phyloP scores from a whole-genome alignment of 1,140 invertebrate genomes.

The Aradophagus sp. region DNA sequence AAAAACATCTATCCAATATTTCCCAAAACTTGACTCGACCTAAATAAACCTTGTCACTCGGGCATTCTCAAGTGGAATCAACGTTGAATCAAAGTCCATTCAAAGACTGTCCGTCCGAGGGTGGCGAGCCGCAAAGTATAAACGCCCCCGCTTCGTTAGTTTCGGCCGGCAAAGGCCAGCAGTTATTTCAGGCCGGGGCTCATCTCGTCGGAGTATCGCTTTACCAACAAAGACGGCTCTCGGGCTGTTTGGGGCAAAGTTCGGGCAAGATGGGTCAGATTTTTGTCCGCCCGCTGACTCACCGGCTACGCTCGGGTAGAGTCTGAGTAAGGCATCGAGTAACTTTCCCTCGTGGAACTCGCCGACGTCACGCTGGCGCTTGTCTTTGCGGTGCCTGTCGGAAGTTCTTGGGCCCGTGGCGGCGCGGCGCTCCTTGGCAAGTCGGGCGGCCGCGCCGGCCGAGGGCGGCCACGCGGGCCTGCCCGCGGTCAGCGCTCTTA shows the following conservation, averaged over 20 bases:
- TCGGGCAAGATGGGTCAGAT: constrained; percentile 23
- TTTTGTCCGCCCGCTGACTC: constrained; percentile 35
- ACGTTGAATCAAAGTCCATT: no score
- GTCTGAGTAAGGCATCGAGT: constrained; percentile 77
- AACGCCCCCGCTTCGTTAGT: no score
- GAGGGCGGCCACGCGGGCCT: constrained; percentile 71
- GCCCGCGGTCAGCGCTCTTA: constrained; percentile 71
- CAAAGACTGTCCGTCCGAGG: no score
- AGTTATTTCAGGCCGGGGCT: no score
- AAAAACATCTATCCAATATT: no score
- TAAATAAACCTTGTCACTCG: no score
- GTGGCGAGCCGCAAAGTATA: no score
- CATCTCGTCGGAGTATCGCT: constrained; percentile 22
- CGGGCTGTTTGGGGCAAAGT: no score
- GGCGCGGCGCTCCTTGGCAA: constrained; percentile 71
- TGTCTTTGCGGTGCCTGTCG: constrained; percentile 75
- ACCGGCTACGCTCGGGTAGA: constrained; percentile 75
- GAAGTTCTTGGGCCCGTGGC: constrained; percentile 77
- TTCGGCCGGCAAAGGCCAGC: no score
- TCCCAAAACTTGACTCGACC: no score
- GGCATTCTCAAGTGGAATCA: no score
- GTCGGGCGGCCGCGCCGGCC: constrained; percentile 68
- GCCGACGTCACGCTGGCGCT: constrained; percentile 69
- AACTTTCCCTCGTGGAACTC: constrained; percentile 81
- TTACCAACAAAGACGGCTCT: no score